A percentile compares a stretch with the other conserved stretches of the same genome.
Conservation (phyloP, 2,113 vertebrate genomes). For the Archilochus colubris region DNA sequence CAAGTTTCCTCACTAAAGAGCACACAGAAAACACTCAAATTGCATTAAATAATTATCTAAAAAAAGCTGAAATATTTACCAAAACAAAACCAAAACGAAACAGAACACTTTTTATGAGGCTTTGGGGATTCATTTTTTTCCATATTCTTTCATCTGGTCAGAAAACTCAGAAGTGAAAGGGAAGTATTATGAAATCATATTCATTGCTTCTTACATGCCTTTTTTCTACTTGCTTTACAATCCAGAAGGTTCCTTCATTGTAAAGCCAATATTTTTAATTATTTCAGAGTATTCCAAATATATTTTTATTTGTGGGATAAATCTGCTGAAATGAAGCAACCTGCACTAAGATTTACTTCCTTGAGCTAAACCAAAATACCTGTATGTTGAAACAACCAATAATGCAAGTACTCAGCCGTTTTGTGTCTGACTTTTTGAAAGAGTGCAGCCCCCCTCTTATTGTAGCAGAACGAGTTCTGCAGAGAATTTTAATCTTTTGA, state of each 20-base stretch:
- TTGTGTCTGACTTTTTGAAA: background rate
- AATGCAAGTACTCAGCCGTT: background rate
- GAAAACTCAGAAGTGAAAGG: background rate
- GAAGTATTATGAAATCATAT: background rate
- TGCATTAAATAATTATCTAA: slow-evolving; percentile 4
- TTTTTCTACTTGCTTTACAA: background rate
- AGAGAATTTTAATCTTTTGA: background rate
- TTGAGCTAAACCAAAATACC: background rate
- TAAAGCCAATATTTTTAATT: background rate
- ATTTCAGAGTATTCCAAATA: background rate
- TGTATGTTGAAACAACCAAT: background rate
- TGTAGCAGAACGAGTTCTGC: background rate
- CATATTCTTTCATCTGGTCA: background rate
- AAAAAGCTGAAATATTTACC: slow-evolving; percentile 20
- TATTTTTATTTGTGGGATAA: background rate
- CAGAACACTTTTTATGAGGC: background rate
- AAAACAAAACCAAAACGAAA: background rate
- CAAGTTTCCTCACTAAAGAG: background rate
- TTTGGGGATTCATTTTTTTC: background rate
- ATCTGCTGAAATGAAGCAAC: background rate
- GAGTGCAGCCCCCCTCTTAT: background rate
- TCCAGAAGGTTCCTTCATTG: background rate
- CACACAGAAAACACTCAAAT: background rate
- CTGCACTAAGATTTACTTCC: background rate
- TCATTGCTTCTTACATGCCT: background rate